Conservation (phyloP, 2,113 vertebrate species). For the Miniopterus natalensis region DNA sequence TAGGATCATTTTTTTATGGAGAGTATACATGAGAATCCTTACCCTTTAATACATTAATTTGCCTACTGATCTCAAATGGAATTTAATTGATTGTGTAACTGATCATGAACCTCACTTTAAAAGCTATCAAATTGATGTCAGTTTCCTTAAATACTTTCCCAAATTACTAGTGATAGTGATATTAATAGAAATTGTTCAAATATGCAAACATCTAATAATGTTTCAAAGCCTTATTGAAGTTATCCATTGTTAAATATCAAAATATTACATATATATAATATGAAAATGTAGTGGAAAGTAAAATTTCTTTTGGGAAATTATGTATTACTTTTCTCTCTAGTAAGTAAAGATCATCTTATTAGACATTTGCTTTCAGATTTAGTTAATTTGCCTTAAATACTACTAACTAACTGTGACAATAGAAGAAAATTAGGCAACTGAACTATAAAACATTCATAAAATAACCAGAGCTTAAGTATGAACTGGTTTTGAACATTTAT, state of each 20-base stretch:
- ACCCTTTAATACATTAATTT: background rate
- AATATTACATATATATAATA: background rate
- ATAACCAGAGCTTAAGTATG: background rate
- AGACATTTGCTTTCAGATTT: background rate
- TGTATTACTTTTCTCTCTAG: background rate
- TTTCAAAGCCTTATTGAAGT: background rate
- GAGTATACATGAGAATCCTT: background rate
- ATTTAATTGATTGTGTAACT: conserved; percentile 14
- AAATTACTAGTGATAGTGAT: background rate
- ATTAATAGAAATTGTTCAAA: background rate
- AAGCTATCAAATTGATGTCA: background rate
- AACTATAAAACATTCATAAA: background rate
- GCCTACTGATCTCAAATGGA: background rate
- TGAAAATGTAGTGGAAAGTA: background rate
- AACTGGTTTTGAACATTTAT: background rate
- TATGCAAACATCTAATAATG: background rate
- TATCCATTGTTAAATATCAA: background rate
- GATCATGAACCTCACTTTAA: conserved; percentile 8
- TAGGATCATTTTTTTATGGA: background rate
- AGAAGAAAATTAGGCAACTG: background rate
- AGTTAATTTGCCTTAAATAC: background rate
- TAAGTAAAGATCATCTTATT: background rate
- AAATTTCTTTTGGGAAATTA: background rate
- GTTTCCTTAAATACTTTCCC: background rate
- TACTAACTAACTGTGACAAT: background rate